These are phyloP conservation scores for Lepidonotus clava DNA, from an alignment of 2,888 invertebrate species.

Conservation along the genomic window DNA sequence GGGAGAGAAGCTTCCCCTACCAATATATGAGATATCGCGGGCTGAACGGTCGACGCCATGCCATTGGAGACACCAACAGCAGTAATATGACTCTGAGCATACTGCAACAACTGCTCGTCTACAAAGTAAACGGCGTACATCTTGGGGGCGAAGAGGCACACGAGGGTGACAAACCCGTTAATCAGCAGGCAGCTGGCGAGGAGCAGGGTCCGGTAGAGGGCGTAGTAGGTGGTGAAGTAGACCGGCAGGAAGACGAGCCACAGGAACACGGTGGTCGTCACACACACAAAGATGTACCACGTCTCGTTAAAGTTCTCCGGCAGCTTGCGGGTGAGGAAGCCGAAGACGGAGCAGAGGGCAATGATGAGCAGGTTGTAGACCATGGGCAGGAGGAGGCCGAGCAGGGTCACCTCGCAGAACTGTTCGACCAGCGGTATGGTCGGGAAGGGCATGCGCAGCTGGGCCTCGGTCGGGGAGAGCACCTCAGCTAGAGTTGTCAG, in stretches of 20 bases:
- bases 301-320: constrained; percentile 27
- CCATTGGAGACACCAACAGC: too few species aligned
- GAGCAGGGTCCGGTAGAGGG: background rate
- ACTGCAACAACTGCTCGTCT: background rate
- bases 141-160: constrained; percentile 28
- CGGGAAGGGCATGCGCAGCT: constrained; percentile 66
- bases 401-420: constrained; percentile 68
- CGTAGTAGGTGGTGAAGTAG: background rate
- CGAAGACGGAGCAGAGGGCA: constrained; percentile 64
- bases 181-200: background rate
- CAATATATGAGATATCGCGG: too few species aligned
- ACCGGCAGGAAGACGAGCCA: background rate
- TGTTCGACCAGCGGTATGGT: constrained; percentile 69
- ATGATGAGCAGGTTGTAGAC: constrained; percentile 69
- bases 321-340: constrained; percentile 1
- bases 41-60: too few species aligned
- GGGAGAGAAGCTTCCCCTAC: too few species aligned
- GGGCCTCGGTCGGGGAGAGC: constrained; percentile 26
- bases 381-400: constrained; percentile 67
- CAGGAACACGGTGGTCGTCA: background rate
- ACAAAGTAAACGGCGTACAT: constrained; percentile 21
- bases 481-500: background rate
- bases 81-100: too few species aligned
- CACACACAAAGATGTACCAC: constrained; percentile 38
- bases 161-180: background rate